Evolutionary conservation across 1,140 invertebrate species (phyloP).

Genomic region (Colletes latitarsis): DNA sequence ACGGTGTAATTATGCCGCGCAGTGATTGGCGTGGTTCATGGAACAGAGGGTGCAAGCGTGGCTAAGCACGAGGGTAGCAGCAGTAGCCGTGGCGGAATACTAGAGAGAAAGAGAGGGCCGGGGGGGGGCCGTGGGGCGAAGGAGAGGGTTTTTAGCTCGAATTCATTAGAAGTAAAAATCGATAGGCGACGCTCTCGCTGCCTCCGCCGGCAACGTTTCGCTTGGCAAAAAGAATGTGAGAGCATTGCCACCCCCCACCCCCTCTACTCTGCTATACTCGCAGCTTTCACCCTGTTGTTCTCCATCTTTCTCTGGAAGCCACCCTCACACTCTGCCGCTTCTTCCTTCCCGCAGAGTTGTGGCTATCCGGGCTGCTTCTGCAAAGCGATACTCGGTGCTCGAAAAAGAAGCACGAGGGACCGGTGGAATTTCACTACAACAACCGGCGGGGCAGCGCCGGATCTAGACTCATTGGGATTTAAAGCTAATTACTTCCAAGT

Average conservation of each 20-base stretch:
- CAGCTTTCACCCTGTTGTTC: conserved; percentile 28
- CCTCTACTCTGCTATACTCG: conserved; percentile 23
- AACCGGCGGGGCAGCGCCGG: too few species aligned
- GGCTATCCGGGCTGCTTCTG: conserved; percentile 50
- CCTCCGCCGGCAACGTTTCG: conserved; percentile 71
- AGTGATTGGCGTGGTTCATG: conserved; percentile 81
- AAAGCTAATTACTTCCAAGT: too few species aligned
- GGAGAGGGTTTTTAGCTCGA: conserved; percentile 78
- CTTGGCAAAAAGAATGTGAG: conserved; percentile 75
- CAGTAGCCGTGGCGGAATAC: conserved; percentile 53
- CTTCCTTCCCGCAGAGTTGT: conserved; percentile 43
- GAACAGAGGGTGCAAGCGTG: conserved; percentile 72
- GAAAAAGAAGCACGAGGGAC: conserved; percentile 40
- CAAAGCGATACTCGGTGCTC: conserved; percentile 61
- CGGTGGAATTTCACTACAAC: conserved; percentile 14
- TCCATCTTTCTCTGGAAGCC: conserved; percentile 35
- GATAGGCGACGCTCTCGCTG: conserved; percentile 77
- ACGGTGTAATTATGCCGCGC: conserved; percentile 79
- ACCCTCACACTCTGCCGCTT: conserved; percentile 42
- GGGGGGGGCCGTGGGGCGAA: conserved; percentile 41
- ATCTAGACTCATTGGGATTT: too few species aligned
- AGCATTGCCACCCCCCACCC: conserved; percentile 60
- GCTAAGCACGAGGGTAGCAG: conserved; percentile 66
- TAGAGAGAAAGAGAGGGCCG: conserved; percentile 33
- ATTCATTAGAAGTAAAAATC: conserved; percentile 81